A percentile compares a stretch with the other conserved stretches of the same genome.
Conservation (phyloP, 2,888 invertebrate genomes). For the Anthophora plumipes region DNA sequence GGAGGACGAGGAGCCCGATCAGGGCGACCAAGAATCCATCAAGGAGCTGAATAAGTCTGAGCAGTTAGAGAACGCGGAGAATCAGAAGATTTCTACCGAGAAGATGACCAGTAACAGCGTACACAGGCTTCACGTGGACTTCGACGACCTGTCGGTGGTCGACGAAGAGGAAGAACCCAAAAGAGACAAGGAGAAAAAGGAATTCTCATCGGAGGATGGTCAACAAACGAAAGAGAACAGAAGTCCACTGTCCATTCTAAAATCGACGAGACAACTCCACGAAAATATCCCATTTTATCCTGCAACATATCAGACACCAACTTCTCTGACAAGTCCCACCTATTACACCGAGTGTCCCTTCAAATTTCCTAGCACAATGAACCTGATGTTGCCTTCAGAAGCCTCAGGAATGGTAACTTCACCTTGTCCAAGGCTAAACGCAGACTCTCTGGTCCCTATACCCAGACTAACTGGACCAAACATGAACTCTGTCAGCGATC, state of each 20-base stretch:
- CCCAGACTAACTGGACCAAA: conserved; percentile 32
- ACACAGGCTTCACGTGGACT: conserved; percentile 83
- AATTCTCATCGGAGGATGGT: conserved; percentile 30
- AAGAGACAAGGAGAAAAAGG: conserved; percentile 75
- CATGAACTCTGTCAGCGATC: conserved; percentile 49
- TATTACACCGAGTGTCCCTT: conserved; percentile 78
- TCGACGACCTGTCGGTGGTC: conserved; percentile 91
- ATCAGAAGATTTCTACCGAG: conserved; percentile 85
- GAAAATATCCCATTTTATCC: conserved; percentile 72
- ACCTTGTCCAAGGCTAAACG: conserved; percentile 70
- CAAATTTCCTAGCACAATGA: conserved; percentile 72
- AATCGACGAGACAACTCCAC: conserved; percentile 65
- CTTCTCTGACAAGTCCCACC: conserved; percentile 68
- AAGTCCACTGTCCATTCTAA: conserved; percentile 42
- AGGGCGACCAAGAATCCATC: conserved; percentile 80
- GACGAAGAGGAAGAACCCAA: conserved; percentile 88
- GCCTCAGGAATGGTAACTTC: conserved; percentile 63
- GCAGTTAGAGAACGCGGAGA: conserved; percentile 81
- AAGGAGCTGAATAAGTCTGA: conserved; percentile 75
- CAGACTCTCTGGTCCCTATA: conserved; percentile 60
- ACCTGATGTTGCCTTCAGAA: conserved; percentile 50
- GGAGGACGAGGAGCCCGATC: conserved; percentile 77
- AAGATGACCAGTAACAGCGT: conserved; percentile 77
- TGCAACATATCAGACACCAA: conserved; percentile 62
- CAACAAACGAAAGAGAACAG: conserved; percentile 47